Conservation (phyloP, 1,140 invertebrate genomes). For the Melitaea cinxia region DNA sequence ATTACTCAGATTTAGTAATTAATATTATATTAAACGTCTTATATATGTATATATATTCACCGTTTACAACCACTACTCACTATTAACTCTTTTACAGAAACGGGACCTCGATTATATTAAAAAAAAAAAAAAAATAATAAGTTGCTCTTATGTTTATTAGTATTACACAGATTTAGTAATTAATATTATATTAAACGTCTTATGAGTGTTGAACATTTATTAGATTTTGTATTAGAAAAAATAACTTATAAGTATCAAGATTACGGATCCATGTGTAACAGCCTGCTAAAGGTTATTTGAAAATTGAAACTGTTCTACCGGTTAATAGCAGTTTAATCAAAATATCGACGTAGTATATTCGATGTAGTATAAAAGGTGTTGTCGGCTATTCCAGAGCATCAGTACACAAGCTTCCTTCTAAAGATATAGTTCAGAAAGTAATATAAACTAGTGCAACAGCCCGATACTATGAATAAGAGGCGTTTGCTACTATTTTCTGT, state of each 20-base stretch:
- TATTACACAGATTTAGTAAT: too few species aligned
- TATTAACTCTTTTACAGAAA: too few species aligned
- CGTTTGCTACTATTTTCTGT: constrained; percentile 64
- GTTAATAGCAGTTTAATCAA: constrained; percentile 64
- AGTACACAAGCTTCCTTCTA: constrained; percentile 59
- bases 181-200: too few species aligned
- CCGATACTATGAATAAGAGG: constrained; percentile 76
- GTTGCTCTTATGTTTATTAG: too few species aligned
- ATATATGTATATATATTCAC: too few species aligned
- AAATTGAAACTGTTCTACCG: constrained; percentile 74
- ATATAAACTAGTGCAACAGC: constrained; percentile 44
- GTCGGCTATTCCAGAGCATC: constrained; percentile 35
- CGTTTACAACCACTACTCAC: too few species aligned
- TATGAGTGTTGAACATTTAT: too few species aligned
- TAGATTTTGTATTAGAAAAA: too few species aligned
- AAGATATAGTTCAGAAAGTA: constrained; percentile 48
- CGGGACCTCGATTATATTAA: too few species aligned
- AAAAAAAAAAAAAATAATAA: too few species aligned
- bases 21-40: too few species aligned
- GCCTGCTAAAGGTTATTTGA: constrained; percentile 36
- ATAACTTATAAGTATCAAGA: constrained; percentile 27
- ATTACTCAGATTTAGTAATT: too few species aligned
- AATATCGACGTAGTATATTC: constrained; percentile 31
- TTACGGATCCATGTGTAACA: neutral
- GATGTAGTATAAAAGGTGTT: constrained; percentile 60